Conservation (phyloP, 2,797 vertebrate genomes). For the Esox lucius region DNA sequence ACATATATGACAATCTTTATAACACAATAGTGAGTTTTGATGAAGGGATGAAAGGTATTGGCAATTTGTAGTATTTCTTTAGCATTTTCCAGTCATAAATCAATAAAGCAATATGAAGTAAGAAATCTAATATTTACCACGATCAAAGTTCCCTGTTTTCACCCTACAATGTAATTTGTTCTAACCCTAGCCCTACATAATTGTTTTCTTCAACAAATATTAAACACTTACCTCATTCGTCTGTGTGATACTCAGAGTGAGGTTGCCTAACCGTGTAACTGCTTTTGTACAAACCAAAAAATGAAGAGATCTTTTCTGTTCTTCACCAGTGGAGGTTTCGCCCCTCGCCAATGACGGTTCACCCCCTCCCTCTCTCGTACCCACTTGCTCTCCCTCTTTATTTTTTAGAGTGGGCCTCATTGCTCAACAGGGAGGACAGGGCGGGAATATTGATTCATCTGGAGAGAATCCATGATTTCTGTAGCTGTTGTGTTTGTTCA, state of each 20-base stretch:
- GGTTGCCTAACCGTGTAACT: slow-evolving; percentile 19
- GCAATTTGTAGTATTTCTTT: not conserved
- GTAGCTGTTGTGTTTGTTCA: slow-evolving; percentile 72
- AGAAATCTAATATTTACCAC: not conserved
- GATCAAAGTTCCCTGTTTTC: not conserved
- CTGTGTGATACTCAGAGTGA: slow-evolving; percentile 20
- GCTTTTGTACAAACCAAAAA: slow-evolving; percentile 39
- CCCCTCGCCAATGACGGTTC: slow-evolving; percentile 59
- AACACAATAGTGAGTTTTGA: not conserved
- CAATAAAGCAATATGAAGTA: not conserved
- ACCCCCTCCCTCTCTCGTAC: slow-evolving; percentile 57
- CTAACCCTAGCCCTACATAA: not conserved
- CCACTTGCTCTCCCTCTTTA: slow-evolving; percentile 58
- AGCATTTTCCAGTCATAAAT: not conserved
- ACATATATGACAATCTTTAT: not conserved
- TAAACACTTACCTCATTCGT: slow-evolving; percentile 55
- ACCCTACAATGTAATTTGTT: not conserved
- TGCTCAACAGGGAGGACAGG: slow-evolving; percentile 63
- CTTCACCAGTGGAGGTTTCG: slow-evolving; percentile 62
- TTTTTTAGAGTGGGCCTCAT: slow-evolving; percentile 54
- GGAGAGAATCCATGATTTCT: slow-evolving; percentile 72
- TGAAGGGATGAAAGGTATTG: not conserved
- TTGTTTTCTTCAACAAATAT: not conserved
- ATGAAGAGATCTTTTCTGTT: slow-evolving; percentile 44
- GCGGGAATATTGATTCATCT: slow-evolving; percentile 77